A percentile compares a stretch with the other conserved stretches of the same genome.
phyloP scores from a whole-genome alignment of 2,113 vertebrate species.

The Pomatorhinus ruficollis region DNA sequence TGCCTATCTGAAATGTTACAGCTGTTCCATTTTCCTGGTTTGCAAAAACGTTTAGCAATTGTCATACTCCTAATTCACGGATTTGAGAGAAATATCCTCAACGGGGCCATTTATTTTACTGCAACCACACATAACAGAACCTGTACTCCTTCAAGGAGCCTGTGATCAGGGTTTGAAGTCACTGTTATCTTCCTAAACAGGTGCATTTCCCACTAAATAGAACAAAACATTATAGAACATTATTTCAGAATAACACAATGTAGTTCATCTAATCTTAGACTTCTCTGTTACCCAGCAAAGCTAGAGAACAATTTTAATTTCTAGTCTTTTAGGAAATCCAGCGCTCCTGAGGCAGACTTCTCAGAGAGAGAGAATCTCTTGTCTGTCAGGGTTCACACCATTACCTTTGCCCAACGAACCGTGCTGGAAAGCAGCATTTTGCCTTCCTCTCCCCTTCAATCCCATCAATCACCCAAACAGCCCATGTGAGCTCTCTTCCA shows the following conservation, averaged over 20 bases:
- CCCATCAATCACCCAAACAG: background rate
- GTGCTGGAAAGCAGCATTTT: background rate
- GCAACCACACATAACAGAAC: background rate
- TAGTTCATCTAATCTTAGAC: background rate
- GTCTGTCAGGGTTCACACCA: background rate
- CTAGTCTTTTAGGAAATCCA: background rate
- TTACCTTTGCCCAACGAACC: background rate
- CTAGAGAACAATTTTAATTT: background rate
- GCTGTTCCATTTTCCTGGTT: background rate
- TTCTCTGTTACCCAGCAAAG: background rate
- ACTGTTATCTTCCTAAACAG: background rate
- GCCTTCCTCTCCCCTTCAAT: background rate
- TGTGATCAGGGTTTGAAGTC: background rate
- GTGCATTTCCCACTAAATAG: background rate
- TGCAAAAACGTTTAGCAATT: background rate
- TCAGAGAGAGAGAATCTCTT: background rate
- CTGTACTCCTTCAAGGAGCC: background rate
- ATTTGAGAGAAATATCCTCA: background rate
- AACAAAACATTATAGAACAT: background rate
- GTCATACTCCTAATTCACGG: background rate
- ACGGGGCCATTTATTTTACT: background rate
- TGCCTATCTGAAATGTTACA: background rate
- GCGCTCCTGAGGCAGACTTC: background rate
- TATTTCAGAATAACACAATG: background rate
- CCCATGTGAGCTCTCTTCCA: background rate